These are phyloP conservation scores for Thunnus albacares DNA, from an alignment of 2,797 vertebrate genomes.

Conservation along the genomic window DNA sequence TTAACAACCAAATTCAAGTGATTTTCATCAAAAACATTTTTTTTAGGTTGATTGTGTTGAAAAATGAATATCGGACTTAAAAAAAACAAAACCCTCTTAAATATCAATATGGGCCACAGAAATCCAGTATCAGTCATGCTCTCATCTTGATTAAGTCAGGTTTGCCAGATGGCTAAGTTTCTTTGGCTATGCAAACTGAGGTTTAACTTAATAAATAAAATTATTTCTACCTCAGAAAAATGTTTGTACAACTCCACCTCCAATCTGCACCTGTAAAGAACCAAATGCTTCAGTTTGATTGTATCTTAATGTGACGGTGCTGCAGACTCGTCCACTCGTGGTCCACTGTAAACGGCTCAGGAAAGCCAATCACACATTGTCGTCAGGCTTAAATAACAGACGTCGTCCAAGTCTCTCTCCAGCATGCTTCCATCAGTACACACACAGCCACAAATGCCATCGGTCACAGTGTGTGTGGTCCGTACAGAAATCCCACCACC, in stretches of 20 bases:
- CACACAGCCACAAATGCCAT: constrained; percentile 19
- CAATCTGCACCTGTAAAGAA: constrained; percentile 76
- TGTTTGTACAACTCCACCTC: constrained; percentile 37
- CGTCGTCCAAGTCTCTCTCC: constrained; percentile 20
- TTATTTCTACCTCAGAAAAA: constrained; percentile 16
- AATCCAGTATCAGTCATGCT: background rate
- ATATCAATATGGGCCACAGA: background rate
- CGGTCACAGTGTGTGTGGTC: constrained; percentile 63
- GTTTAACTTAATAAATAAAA: background rate
- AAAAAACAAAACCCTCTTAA: too few species aligned
- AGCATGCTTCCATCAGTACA: constrained; percentile 24
- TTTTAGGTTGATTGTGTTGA: background rate
- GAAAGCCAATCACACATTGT: constrained; percentile 62
- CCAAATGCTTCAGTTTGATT: constrained; percentile 78
- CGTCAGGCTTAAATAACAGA: constrained; percentile 16
- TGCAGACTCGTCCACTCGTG: constrained; percentile 25
- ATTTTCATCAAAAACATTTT: too few species aligned
- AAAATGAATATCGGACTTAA: background rate
- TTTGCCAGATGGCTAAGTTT: background rate
- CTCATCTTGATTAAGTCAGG: background rate
- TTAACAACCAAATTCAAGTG: too few species aligned
- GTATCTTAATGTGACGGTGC: constrained; percentile 73
- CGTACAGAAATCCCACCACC: constrained; percentile 12
- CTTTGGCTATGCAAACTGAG: constrained; percentile 20
- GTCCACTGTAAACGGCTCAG: constrained; percentile 25